Percentiles rank a stretch among this genome's conserved stretches.
Evolutionary conservation across 2,888 invertebrate species (phyloP).

Genomic region (Embidobia sp.): DNA sequence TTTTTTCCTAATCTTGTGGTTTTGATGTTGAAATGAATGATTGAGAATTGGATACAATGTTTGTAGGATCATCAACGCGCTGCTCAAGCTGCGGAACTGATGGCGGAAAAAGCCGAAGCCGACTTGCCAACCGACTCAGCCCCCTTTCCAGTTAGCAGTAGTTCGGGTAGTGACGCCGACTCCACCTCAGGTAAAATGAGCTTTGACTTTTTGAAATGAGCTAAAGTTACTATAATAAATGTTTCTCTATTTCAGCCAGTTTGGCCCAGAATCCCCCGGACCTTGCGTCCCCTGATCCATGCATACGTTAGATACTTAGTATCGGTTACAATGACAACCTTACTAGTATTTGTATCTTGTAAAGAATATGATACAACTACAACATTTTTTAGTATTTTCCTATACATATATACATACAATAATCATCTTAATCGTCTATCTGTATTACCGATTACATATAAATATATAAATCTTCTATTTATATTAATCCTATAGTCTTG

Average conservation of each 20-base stretch:
- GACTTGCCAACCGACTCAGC: slow-evolving; percentile 84
- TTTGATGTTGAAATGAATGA: too few species aligned
- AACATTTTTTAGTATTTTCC: slow-evolving; percentile 58
- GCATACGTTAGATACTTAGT: slow-evolving; percentile 58
- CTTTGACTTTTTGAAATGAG: slow-evolving; percentile 10
- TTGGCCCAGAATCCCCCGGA: slow-evolving; percentile 54
- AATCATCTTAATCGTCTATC: slow-evolving; percentile 49
- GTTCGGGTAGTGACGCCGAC: slow-evolving; percentile 86
- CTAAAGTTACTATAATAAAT: slow-evolving; percentile 37
- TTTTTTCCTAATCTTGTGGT: too few species aligned
- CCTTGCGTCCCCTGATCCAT: slow-evolving; percentile 56
- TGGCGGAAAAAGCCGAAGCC: slow-evolving; percentile 78
- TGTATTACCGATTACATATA: slow-evolving; percentile 58
- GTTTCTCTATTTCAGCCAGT: slow-evolving; percentile 60
- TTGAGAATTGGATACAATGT: background rate
- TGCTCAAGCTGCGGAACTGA: slow-evolving; percentile 66
- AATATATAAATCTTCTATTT: slow-evolving; percentile 63
- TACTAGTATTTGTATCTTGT: slow-evolving; percentile 60
- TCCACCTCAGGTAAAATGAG: slow-evolving; percentile 80
- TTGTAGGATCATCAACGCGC: slow-evolving; percentile 55
- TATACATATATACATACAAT: slow-evolving; percentile 61
- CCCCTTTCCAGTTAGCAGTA: slow-evolving; percentile 85
- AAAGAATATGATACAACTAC: slow-evolving; percentile 57
- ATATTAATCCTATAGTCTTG: slow-evolving; percentile 61
- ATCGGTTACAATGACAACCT: slow-evolving; percentile 45